Evolutionary conservation across 2,113 vertebrate genomes (phyloP), one percentile per base, ranked within the genome.

Genomic region (Neolamprologus ventralis): DNA sequence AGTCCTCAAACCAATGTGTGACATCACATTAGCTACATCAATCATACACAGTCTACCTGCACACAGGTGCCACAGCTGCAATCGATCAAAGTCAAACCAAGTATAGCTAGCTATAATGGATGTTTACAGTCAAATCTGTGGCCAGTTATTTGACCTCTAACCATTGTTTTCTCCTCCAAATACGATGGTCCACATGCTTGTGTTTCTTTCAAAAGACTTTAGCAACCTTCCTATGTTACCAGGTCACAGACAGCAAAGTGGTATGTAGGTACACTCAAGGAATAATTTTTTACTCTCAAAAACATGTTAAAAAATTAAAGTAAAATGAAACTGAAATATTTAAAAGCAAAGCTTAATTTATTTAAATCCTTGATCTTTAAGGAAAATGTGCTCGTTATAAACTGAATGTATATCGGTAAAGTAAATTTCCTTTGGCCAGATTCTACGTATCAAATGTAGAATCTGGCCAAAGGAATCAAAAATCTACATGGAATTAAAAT

Each of bases 341-440:
- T 37, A 65, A 37, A 65, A 65, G 4, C 19, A 13, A 65, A 37
- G 60, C 33, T n/a, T 65, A 12, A 37, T 65, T 21, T 37, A 65
- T 37, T n/a, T 65, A 21, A 65, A n/a, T 65, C 19, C 1, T 65
- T 65, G 19, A 65, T 65, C 33, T 37, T 37, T 65, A 65, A 65
- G 60, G 33, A 37, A 65, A 0, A 65, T 35, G 60, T n/a, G 60
- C 31, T n/a, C 0, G 3, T n/a, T 65, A 65, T n/a, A 65, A 21
- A 65, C 33, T 5, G 7, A 65, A 37, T 65, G 60, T 65, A 21
- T 65, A 65, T 37, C 0, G 3, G 37, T 65, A 65, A 65, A 37
- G 33, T 65, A n/a, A 5, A 65, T 65, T 65, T 37, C 10, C 19
- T 65, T 65, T n/a, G 33, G 10, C 60, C 60, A 65, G 10, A 35